These are phyloP conservation scores for Otocyon megalotis DNA, from an alignment of 2,113 vertebrate genomes.

Conservation along the genomic window DNA sequence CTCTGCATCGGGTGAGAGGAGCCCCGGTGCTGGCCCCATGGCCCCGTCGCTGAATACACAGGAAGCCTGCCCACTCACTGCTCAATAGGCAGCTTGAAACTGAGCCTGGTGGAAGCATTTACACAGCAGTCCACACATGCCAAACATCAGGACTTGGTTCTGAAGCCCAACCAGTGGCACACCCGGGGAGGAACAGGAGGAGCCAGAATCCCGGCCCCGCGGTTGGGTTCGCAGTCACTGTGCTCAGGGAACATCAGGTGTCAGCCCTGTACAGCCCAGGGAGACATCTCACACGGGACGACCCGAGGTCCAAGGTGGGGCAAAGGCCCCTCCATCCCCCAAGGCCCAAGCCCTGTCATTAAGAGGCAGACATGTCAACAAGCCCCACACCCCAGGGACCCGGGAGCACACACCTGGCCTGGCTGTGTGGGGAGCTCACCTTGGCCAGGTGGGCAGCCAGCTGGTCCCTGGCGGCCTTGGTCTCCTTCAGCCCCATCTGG, in stretches of 20 bases:
- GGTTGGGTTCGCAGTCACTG: not conserved
- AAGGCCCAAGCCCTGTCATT: not conserved
- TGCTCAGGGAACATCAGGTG: not conserved
- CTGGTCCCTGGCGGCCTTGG: conserved; percentile 90
- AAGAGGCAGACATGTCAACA: too few species aligned
- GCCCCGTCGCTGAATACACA: rapidly evolving
- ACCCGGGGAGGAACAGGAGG: not conserved
- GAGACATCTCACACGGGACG: not conserved
- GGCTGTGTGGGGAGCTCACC: conserved; percentile 81
- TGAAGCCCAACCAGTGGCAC: too few species aligned
- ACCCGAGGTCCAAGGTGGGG: not conserved
- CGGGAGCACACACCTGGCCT: too few species aligned
- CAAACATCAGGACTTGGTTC: rapidly evolving
- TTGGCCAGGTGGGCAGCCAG: conserved; percentile 91
- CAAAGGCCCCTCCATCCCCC: not conserved
- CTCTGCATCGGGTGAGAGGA: not conserved
- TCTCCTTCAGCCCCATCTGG: conserved; percentile 87
- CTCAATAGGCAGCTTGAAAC: rapidly evolving
- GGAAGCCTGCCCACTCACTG: not conserved
- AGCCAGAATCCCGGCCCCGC: not conserved
- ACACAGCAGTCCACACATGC: rapidly evolving
- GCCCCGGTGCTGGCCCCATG: not conserved
- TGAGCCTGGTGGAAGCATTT: rapidly evolving
- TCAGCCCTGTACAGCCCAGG: too few species aligned
- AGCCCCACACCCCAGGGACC: too few species aligned